Base-by-base conservation (phyloP, 2,797 vertebrate species). In the Carapus acus region DNA sequence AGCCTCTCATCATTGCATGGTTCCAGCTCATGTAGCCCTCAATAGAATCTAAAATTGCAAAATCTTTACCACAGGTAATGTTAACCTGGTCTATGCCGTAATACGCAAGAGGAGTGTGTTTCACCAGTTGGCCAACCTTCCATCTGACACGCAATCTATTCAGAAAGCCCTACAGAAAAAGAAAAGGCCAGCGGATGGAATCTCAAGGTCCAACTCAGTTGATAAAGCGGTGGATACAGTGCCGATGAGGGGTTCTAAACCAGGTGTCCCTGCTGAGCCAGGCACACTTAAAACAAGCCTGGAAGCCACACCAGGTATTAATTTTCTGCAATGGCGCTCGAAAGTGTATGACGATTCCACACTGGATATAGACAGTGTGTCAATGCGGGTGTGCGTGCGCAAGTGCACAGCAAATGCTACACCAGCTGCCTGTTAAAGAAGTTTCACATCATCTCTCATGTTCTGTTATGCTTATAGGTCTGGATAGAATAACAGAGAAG, bases 401-500 rank as follows among this genome's bases (percentile, higher is more conserved):
- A n/a, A n/a, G n/a, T n/a, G n/a, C n/a, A n/a, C n/a, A n/a, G n/a
- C n/a, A n/a, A n/a, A n/a, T n/a, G n/a, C n/a, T n/a, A n/a, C n/a
- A n/a, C n/a, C n/a, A n/a, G n/a, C n/a, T n/a, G n/a, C n/a, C n/a
- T n/a, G n/a, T n/a, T n/a, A n/a, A n/a, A n/a, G n/a, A n/a, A n/a
- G n/a, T 33, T 11, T 7, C 31, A 33, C 9, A 33, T 33, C 31
- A 33, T 4, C 31, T 11, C 4, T 27, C 19, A 16, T 4, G 6
- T 39, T 8, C 2, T 44, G 1, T 51, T 14, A 6, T 2, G 8
- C 57, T 2, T 13, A 54, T 18, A 97, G 95, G 88, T 49, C 94
- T 99, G 3, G 93, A 96, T 79, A 96, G 96, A 70, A 88, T 97
- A 40, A 96, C 94, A 0, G 93, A 96, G 80, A 94, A 91, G 83